These are phyloP conservation scores for Cynoglossus semilaevis DNA, from an alignment of 2,113 vertebrate genomes.

Conservation along the genomic window DNA sequence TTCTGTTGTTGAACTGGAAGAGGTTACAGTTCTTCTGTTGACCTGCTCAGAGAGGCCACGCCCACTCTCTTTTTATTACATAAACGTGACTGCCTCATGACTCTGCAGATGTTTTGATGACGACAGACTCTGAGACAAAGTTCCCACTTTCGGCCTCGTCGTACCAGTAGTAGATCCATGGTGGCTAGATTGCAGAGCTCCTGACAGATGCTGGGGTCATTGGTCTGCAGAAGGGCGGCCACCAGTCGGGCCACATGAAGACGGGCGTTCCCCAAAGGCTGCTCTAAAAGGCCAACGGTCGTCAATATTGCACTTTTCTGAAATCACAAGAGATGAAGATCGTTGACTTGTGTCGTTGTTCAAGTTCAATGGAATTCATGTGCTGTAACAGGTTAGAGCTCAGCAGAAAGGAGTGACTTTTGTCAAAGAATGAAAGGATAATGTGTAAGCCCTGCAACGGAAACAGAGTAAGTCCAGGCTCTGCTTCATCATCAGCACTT, in stretches of 20 bases:
- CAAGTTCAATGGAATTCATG: neutral
- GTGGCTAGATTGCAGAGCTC: slow-evolving; percentile 91
- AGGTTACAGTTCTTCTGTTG: neutral
- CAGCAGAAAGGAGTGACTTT: no score
- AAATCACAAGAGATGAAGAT: neutral
- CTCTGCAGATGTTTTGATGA: neutral
- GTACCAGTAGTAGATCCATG: slow-evolving; percentile 90
- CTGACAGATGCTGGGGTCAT: slow-evolving; percentile 84
- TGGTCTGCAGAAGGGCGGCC: slow-evolving; percentile 89
- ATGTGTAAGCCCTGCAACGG: no score
- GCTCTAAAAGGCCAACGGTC: slow-evolving; percentile 90
- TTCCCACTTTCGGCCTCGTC: slow-evolving; percentile 12
- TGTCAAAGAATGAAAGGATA: no score
- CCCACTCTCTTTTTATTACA: slow-evolving; percentile 19
- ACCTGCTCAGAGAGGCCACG: slow-evolving; percentile 1
- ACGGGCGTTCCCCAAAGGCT: slow-evolving; percentile 91
- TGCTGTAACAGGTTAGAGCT: neutral
- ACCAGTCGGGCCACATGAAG: slow-evolving; percentile 90
- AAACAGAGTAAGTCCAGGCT: neutral
- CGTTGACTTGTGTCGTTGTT: neutral
- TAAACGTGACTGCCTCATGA: neutral
- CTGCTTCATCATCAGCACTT: neutral
- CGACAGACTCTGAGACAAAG: slow-evolving; percentile 11
- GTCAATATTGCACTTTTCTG: slow-evolving; percentile 92
- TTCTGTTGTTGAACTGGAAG: no score